Conservation (phyloP, 2,113 vertebrate genomes). For the Aspiorhynchus laticeps region DNA sequence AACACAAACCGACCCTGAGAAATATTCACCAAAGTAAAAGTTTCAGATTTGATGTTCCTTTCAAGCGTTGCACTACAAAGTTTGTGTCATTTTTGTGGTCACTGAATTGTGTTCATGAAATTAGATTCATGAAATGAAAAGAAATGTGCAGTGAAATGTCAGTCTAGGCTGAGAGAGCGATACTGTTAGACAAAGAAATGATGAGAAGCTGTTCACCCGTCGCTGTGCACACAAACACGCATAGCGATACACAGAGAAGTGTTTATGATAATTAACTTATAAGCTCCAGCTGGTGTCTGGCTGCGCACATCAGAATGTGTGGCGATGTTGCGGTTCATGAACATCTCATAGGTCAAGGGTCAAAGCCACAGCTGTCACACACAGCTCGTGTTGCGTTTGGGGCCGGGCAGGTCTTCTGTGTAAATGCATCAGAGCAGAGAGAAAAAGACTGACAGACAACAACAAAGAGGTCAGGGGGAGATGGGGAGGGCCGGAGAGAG, state of each 20-base stretch:
- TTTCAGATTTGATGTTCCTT: not conserved
- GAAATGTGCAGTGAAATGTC: constrained; percentile 19
- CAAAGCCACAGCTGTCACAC: constrained; percentile 69
- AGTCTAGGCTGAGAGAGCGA: not conserved
- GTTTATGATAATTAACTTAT: constrained; percentile 39
- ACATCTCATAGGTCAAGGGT: constrained; percentile 64
- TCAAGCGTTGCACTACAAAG: not conserved
- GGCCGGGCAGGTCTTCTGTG: constrained; percentile 15
- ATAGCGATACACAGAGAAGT: not conserved
- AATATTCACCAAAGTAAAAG: not conserved
- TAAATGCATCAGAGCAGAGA: constrained; percentile 47
- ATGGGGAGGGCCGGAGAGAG: constrained; percentile 62
- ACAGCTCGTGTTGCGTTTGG: constrained; percentile 55
- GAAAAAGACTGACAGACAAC: constrained; percentile 61
- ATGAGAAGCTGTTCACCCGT: not conserved
- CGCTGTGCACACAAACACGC: not conserved
- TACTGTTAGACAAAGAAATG: not conserved
- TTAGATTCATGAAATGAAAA: not conserved
- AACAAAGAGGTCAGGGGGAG: constrained; percentile 67
- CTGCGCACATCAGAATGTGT: constrained; percentile 50
- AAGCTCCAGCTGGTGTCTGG: constrained; percentile 32
- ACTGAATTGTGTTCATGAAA: not conserved
- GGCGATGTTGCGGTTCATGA: constrained; percentile 44
- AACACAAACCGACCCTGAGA: not conserved
- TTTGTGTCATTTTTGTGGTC: not conserved